Evolutionary conservation across 2,888 invertebrate species (phyloP), one percentile per base, ranked within the genome.

Genomic region (Muschampia plurimacula): DNA sequence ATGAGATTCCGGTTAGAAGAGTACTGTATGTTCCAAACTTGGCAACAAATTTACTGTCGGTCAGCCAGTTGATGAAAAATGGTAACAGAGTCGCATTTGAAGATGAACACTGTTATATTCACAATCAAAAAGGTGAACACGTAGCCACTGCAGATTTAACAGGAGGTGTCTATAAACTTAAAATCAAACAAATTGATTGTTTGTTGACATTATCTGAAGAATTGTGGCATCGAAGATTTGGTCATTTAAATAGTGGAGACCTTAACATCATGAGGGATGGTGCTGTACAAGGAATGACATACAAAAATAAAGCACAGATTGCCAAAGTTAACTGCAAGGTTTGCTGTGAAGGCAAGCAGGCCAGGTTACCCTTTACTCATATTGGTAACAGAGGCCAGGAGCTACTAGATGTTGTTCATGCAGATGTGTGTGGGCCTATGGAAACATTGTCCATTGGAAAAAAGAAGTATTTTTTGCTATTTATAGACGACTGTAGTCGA

Each of bases 401-500:
- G 44, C 69, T 49, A 49, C 32, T 79, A n/a, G 75, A 79, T 15
- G 15, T 77, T 0, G 60, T 80, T 0, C 78, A 79, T 46, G 62
- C 77, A 71, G 78, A 77, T 73, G n/a, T 78, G 46, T 78, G 78
- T 72, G 59, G 57, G 8, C 59, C 44, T 2, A 67, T 59, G 67
- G 44, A 67, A 12, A 4, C 28, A 2, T 32, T 2, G 73, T 75
- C 15, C 68, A 75, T 59, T 74, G 74, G 46, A 9, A 52, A 41
- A 8, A 22, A 74, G 7, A 76, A 57, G 65, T 79, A 77, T 28
- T 79, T 76, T 74, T 70, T 84, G 4, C 76, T 80, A 0, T 85
- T 86, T 72, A 76, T 84, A 1, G 85, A 86, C 77, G 84, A 86
- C 74, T 77, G 65, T 67, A 60, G 78, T 64, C 63, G 76, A 64